Conservation (phyloP, 2,888 invertebrate species). For the Hirtodrosophila duncani region DNA sequence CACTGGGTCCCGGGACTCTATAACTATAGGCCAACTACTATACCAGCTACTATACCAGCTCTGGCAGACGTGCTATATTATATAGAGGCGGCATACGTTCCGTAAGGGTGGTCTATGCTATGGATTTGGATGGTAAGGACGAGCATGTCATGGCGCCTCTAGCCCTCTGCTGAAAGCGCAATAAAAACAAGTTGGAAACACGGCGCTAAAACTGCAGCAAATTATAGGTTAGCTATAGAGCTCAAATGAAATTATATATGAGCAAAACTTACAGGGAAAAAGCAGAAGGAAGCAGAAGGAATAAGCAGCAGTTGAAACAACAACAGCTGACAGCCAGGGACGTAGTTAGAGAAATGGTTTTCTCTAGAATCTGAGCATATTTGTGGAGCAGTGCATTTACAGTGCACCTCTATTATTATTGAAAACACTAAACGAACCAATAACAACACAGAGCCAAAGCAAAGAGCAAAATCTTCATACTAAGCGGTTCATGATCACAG, state of each 20-base stretch:
- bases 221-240: constrained; percentile 61
- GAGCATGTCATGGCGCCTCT: no score
- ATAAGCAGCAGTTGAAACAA: no score
- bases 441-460: constrained; percentile 7
- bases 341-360: background rate
- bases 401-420: no score
- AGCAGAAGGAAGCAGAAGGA: background rate
- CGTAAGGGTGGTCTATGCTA: no score
- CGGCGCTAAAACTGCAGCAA: constrained; percentile 62
- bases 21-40: background rate
- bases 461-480: no score
- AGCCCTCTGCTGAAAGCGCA: constrained; percentile 23
- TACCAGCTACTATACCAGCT: background rate
- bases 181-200: constrained; percentile 51
- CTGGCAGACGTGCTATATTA: constrained; percentile 7
- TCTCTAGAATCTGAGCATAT: no score
- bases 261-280: background rate
- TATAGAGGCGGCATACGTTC: constrained; percentile 16
- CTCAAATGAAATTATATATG: constrained; percentile 51
- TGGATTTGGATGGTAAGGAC: no score
- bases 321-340: constrained; percentile 10
- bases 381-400: no score
- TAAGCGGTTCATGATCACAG: no score
- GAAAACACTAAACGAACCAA: background rate
- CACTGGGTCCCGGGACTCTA: constrained; percentile 34